Evolutionary conservation across 2,113 vertebrate genomes (phyloP), one percentile per base, ranked within the genome.

Genomic region (Chaetodon auriga): DNA sequence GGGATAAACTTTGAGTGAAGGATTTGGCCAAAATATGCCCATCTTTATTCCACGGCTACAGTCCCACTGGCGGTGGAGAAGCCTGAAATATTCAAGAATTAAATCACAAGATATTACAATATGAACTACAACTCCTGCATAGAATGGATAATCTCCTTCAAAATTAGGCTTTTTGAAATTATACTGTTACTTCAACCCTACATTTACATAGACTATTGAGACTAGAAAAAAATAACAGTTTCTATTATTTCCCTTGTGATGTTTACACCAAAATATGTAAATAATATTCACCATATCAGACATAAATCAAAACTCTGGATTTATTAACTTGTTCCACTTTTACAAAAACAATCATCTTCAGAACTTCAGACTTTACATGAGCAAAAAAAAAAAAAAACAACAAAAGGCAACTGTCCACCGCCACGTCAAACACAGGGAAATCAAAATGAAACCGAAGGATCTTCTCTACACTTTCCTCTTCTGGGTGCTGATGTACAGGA

Each of bases 401-500:
- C 49, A 21, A 7, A 45, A 4, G 71, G 72, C 57, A 77, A 21
- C 6, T 41, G 2, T 77, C 54, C 30, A 70, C 53, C 49, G 60
- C 78, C 55, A 75, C 45, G 80, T 69, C n/a, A 54, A 92, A 80
- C 57, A 63, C 62, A 70, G 72, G 58, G 35, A 81, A 83, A 64
- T 55, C 75, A 68, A 75, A 78, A 73, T 30, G 13, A 81, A 83
- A 86, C 54, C 58, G 70, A 87, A 58, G 35, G 12, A 73, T 54
- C 65, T 89, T 88, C 90, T 65, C 96, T 95, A 99, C 94, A 99
- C 97, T 93, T 99, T 98, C 90, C 98, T 99, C 96, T 99, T 99
- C 97, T 99, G 98, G 51, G 98, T 99, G 94, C 98, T 99, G 94
- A 99, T 99, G 94, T 99, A 99, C 64, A 99, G 94, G 83, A 99